Percentiles rank a stretch among this genome's conserved stretches.
Conservation (phyloP, 2,797 vertebrate genomes). For the Amniataba percoides region DNA sequence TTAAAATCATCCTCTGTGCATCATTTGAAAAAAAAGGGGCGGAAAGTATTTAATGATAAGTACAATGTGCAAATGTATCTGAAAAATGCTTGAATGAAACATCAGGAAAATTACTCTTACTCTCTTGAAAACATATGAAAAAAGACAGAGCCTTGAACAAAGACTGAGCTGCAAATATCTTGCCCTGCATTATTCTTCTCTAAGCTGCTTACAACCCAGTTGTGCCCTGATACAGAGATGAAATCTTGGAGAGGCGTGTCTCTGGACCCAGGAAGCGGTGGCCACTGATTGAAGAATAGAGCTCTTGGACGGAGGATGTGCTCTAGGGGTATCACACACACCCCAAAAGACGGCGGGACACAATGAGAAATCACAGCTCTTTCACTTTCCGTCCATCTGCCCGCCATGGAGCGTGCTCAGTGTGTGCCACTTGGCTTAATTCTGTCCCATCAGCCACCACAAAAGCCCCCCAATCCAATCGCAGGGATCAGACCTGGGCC, state of each 20-base stretch:
- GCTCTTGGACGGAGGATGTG: slow-evolving; percentile 79
- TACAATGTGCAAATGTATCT: slow-evolving; percentile 6
- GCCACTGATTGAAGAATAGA: slow-evolving; percentile 82
- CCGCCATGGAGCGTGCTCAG: slow-evolving; percentile 78
- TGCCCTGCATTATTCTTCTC: slow-evolving; percentile 67
- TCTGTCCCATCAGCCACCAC: slow-evolving; percentile 83
- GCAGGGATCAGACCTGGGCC: slow-evolving; percentile 79
- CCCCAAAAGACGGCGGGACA: slow-evolving; percentile 82
- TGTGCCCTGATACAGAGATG: slow-evolving; percentile 76
- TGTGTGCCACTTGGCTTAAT: slow-evolving; percentile 86
- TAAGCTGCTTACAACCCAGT: slow-evolving; percentile 80
- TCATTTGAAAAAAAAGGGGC: not conserved
- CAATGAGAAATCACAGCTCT: slow-evolving; percentile 87
- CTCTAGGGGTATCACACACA: slow-evolving; percentile 78
- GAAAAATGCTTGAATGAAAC: not conserved
- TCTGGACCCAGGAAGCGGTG: slow-evolving; percentile 80
- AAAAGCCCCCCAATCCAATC: slow-evolving; percentile 85
- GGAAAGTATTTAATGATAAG: not conserved
- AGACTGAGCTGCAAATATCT: slow-evolving; percentile 65
- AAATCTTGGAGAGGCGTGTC: slow-evolving; percentile 82
- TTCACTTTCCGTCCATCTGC: slow-evolving; percentile 85
- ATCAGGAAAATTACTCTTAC: slow-evolving; percentile 7
- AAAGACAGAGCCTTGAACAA: slow-evolving; percentile 62
- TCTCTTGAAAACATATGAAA: slow-evolving; percentile 33
- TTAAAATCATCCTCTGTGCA: slow-evolving; percentile 34